phyloP scores from a whole-genome alignment of 2,888 invertebrate species.

The Sminthurides aquaticus region DNA sequence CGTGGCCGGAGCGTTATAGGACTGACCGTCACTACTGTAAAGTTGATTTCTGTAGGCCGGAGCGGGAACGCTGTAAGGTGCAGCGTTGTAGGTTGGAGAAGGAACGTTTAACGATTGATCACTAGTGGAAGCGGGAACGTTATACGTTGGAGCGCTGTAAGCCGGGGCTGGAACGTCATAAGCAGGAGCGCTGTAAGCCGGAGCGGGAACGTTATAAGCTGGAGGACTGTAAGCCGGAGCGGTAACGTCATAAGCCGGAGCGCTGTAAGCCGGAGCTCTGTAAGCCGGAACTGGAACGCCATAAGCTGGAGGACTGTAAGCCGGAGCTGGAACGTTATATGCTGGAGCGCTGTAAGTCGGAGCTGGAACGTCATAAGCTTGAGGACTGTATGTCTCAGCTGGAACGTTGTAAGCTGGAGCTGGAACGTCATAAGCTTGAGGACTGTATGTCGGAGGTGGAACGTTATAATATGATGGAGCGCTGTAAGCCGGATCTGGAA shows the following conservation, averaged over 20 bases:
- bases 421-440: background rate
- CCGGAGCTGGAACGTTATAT: constrained; percentile 17
- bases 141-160: background rate
- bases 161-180: constrained; percentile 1
- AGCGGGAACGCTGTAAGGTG: constrained; percentile 14
- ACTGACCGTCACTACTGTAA: no score
- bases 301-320: constrained; percentile 13
- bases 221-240: constrained; percentile 13
- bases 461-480: constrained; percentile 3
- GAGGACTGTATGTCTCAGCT: background rate
- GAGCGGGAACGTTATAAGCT: constrained; percentile 2
- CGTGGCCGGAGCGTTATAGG: no score
- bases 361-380: background rate
- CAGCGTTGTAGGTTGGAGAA: background rate
- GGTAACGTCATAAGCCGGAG: constrained; percentile 14
- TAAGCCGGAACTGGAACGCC: constrained; percentile 8
- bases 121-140: constrained; percentile 23
- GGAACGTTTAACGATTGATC: constrained; percentile 9
- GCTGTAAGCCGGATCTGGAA: background rate
- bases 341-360: constrained; percentile 15
- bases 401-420: background rate
- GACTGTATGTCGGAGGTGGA: background rate
- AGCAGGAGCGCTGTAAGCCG: constrained; percentile 9
- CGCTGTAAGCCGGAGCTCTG: constrained; percentile 17
- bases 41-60: constrained; percentile 20